Conservation (phyloP, 2,113 vertebrate genomes). For the Ceyx cyanopectus region DNA sequence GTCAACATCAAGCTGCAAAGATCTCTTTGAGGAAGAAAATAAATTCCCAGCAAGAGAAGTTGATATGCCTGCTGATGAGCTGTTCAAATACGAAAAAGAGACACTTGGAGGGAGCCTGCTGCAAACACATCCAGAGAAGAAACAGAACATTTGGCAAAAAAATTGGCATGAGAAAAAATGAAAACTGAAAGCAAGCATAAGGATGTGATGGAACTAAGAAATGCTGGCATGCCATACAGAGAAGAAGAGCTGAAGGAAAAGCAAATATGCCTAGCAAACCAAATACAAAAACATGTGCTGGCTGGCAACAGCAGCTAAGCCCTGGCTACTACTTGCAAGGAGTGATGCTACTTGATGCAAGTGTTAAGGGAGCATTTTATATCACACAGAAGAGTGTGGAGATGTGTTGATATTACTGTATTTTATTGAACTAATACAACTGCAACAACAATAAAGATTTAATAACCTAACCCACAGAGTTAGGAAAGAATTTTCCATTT, state of each 20-base stretch:
- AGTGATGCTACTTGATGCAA: not conserved
- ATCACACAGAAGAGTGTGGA: not conserved
- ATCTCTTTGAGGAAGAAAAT: slow-evolving; percentile 62
- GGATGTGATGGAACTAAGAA: slow-evolving; percentile 3
- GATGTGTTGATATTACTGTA: not conserved
- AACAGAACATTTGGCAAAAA: slow-evolving; percentile 58
- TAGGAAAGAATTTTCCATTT: not conserved
- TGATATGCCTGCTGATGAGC: slow-evolving; percentile 29
- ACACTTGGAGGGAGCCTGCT: not conserved
- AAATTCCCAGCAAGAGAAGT: slow-evolving; percentile 45
- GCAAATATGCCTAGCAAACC: slow-evolving; percentile 35
- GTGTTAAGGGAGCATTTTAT: slow-evolving; percentile 5
- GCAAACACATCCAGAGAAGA: slow-evolving; percentile 18
- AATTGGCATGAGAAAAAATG: slow-evolving; percentile 8
- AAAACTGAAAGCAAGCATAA: slow-evolving; percentile 48
- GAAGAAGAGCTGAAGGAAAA: slow-evolving; percentile 15
- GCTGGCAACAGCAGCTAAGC: not conserved
- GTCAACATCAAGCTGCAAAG: slow-evolving; percentile 64
- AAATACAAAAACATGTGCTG: not conserved
- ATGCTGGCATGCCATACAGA: not conserved
- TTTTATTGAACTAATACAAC: slow-evolving; percentile 23
- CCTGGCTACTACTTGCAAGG: not conserved
- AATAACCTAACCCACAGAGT: not conserved
- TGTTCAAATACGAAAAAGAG: slow-evolving; percentile 40
- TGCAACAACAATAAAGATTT: not conserved